Percentiles rank a stretch among this genome's conserved stretches.
Conservation (phyloP, 2,797 vertebrate species). For the Pseudotriccus pelzelni region DNA sequence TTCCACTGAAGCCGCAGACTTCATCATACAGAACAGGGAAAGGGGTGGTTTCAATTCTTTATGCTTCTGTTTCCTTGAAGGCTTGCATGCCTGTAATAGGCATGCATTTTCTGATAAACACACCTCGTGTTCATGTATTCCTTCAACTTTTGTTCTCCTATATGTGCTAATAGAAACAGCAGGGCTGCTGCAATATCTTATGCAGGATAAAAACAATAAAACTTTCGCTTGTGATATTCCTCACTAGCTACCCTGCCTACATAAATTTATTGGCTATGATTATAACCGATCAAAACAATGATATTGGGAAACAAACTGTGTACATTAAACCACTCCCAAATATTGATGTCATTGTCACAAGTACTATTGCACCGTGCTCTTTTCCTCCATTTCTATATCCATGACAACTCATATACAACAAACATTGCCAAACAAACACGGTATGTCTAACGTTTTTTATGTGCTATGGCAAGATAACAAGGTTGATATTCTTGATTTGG, state of each 20-base stretch:
- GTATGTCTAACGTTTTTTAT: background rate
- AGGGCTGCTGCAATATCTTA: background rate
- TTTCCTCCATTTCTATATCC: background rate
- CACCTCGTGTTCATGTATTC: background rate
- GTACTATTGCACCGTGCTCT: background rate
- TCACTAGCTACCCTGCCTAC: background rate
- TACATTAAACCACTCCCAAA: background rate
- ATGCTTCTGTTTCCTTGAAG: background rate
- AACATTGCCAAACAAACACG: background rate
- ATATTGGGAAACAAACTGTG: background rate
- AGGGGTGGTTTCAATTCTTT: background rate
- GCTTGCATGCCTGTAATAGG: background rate
- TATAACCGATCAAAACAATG: background rate
- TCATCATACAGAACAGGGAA: background rate
- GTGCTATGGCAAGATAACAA: background rate
- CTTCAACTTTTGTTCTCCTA: background rate
- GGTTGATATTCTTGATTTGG: background rate
- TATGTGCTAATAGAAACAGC: background rate
- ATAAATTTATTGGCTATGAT: background rate
- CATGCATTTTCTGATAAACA: background rate
- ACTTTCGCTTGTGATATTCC: background rate
- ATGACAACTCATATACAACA: background rate
- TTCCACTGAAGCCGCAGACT: background rate
- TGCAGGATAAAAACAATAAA: background rate
- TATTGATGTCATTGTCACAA: background rate